Percentiles rank a stretch among this genome's conserved stretches.
These are phyloP conservation scores for Linnaemya vulpina DNA, from an alignment of 2,888 invertebrate species.

Conservation along the genomic window DNA sequence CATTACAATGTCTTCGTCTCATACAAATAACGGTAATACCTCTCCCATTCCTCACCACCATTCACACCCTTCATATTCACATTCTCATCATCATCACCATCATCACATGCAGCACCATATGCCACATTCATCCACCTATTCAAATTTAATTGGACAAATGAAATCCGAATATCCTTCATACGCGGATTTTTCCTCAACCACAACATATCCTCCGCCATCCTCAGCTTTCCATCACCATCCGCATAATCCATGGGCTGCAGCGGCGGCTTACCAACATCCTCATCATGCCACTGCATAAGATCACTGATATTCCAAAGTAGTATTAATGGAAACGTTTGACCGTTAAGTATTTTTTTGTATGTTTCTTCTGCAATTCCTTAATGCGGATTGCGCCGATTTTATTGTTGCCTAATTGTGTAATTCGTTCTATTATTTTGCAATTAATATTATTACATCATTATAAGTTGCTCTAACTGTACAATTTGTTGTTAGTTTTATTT, in stretches of 20 bases:
- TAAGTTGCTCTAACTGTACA: constrained; percentile 44
- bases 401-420: constrained; percentile 65
- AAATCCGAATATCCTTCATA: constrained; percentile 78
- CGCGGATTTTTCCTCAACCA: constrained; percentile 75
- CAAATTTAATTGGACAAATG: constrained; percentile 76
- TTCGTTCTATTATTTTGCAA: constrained; percentile 3
- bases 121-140: constrained; percentile 70
- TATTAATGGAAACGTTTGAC: constrained; percentile 38
- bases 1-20: constrained; percentile 76
- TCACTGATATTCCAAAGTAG: constrained; percentile 1
- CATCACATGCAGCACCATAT: constrained; percentile 58
- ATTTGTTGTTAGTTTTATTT: constrained; percentile 59
- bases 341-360: constrained; percentile 8
- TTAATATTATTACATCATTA: constrained; percentile 27
- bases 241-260: constrained; percentile 79
- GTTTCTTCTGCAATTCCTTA: constrained; percentile 6
- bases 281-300: constrained; percentile 77
- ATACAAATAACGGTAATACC: constrained; percentile 58
- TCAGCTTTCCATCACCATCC: constrained; percentile 74
- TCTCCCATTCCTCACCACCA: constrained; percentile 60
- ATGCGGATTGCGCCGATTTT: constrained; percentile 32
- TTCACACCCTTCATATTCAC: constrained; percentile 41
- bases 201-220: constrained; percentile 74
- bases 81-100: constrained; percentile 51
- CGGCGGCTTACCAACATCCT: constrained; percentile 77